phyloP scores from a whole-genome alignment of 2,797 vertebrate genomes.

The Alectoris magna region DNA sequence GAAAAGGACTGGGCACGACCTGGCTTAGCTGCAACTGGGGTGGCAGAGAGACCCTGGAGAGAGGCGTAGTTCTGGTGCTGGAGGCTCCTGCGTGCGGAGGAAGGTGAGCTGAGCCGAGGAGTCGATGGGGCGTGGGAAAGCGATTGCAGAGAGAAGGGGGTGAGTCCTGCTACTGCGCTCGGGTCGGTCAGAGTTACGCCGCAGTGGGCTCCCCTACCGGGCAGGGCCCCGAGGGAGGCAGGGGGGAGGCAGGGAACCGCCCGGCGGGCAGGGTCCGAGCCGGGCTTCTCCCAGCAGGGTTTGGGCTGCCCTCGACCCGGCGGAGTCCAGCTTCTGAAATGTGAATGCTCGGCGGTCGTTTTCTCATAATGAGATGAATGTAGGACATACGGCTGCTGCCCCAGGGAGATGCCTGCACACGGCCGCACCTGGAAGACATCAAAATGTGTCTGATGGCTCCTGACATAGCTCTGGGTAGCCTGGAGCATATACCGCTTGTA shows the following conservation, averaged over 20 bases:
- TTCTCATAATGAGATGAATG: not conserved
- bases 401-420: not conserved
- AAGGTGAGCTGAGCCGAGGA: too few relatives aligned
- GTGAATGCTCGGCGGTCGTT: rapidly evolving
- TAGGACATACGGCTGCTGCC: not conserved
- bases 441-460: not conserved
- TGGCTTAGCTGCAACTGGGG: not conserved
- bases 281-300: not conserved
- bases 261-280: not conserved
- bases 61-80: rapidly evolving
- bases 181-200: too few relatives aligned
- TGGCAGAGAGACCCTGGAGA: too few relatives aligned
- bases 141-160: not conserved
- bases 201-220: not conserved
- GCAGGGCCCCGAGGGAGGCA: too few relatives aligned
- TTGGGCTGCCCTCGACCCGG: not conserved
- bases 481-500: not conserved
- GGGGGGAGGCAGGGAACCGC: too few relatives aligned
- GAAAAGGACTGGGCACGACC: not conserved
- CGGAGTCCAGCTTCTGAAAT: rapidly evolving
- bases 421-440: not conserved
- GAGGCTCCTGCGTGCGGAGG: not conserved
- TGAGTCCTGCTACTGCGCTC: not conserved
- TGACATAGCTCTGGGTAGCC: not conserved
- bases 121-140: rapidly evolving